phyloP scores from a whole-genome alignment of 2,113 vertebrate genomes.

The Siphamia tubifer region DNA sequence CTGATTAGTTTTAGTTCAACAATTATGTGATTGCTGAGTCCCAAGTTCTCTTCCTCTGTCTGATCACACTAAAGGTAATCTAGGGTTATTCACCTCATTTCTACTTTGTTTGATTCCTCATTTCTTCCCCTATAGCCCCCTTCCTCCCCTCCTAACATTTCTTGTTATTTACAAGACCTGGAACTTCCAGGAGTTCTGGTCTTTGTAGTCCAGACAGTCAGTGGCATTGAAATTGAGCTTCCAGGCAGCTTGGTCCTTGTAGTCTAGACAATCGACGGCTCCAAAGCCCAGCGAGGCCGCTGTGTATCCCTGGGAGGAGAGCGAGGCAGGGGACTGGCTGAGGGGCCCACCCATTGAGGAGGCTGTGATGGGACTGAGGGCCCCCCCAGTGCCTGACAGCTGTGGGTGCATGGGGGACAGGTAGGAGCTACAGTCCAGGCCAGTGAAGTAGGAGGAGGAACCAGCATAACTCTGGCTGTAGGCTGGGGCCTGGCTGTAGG shows the following conservation, averaged over 20 bases:
- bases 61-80: constrained; percentile 27
- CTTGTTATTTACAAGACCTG: constrained; percentile 84
- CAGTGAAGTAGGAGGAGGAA: constrained; percentile 85
- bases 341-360: constrained; percentile 83
- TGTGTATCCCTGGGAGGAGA: constrained; percentile 85
- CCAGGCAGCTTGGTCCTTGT: constrained; percentile 87
- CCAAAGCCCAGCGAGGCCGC: constrained; percentile 83
- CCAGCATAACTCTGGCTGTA: constrained; percentile 84
- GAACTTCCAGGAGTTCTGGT: constrained; percentile 92
- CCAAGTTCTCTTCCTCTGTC: constrained; percentile 18
- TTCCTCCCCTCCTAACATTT: constrained; percentile 2
- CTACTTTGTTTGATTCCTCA: constrained; percentile 30
- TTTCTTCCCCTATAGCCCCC: background rate
- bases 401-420: constrained; percentile 89
- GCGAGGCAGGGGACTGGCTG: constrained; percentile 83
- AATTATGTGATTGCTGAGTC: constrained; percentile 27
- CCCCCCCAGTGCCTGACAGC: constrained; percentile 82
- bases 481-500: constrained; percentile 84
- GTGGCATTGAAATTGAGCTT: constrained; percentile 87
- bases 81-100: constrained; percentile 19
- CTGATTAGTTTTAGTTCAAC: constrained; percentile 29
- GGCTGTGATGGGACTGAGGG: constrained; percentile 84
- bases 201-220: constrained; percentile 91
- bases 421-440: constrained; percentile 88
- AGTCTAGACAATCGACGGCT: constrained; percentile 86